Evolutionary conservation across 2,888 invertebrate genomes (phyloP).

Genomic region (Sturmia bella): DNA sequence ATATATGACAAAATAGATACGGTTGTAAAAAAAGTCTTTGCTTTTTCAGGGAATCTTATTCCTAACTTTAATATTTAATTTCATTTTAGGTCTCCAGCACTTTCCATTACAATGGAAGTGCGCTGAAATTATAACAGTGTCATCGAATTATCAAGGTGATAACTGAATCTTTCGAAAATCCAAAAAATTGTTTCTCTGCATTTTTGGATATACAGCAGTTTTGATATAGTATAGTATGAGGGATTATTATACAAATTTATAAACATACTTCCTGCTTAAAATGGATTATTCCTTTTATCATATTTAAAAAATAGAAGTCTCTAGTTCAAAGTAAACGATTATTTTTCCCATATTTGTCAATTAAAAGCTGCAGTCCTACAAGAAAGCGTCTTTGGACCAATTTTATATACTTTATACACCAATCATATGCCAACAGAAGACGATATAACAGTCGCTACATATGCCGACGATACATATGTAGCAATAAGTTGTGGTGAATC

Average conservation of each 20-base stretch:
- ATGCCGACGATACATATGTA: constrained; percentile 15
- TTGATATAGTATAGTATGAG: constrained; percentile 2
- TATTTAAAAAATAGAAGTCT: constrained; percentile 14
- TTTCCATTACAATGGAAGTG: constrained; percentile 7
- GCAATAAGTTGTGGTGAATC: not conserved
- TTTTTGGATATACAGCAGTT: constrained; percentile 38
- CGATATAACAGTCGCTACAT: constrained; percentile 13
- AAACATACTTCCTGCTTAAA: constrained; percentile 15
- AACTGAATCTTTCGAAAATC: constrained; percentile 34
- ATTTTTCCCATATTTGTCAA: not conserved
- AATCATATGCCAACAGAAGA: not conserved
- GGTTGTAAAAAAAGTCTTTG: constrained; percentile 33
- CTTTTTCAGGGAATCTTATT: constrained; percentile 16
- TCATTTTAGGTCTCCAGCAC: constrained; percentile 4
- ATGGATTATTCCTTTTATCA: not conserved
- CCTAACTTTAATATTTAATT: constrained; percentile 13
- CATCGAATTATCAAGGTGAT: constrained; percentile 17
- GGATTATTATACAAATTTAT: constrained; percentile 16
- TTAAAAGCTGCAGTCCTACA: constrained; percentile 18
- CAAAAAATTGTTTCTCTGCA: constrained; percentile 21
- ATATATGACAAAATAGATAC: constrained; percentile 14
- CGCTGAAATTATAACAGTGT: constrained; percentile 14
- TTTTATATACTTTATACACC: constrained; percentile 10
- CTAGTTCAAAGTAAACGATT: not conserved
- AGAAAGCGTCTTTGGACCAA: constrained; percentile 13